phyloP scores from a whole-genome alignment of 2,113 vertebrate species.

The Diphyllodes magnificus region DNA sequence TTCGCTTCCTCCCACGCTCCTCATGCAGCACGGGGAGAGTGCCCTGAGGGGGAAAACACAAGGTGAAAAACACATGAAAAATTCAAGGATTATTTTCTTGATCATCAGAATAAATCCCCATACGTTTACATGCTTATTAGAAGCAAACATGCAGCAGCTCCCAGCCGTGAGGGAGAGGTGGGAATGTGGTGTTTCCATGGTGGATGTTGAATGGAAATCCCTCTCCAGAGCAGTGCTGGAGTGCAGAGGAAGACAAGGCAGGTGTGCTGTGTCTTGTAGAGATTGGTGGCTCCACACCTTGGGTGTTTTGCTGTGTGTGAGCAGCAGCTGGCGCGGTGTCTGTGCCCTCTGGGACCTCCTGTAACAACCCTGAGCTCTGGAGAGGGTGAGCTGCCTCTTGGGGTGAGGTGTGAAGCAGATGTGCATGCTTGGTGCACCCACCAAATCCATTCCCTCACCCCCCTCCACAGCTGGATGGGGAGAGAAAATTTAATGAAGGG shows the following conservation, averaged over 20 bases:
- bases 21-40: not conserved
- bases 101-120: not conserved
- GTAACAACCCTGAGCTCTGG: not conserved
- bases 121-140: not conserved
- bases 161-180: not conserved
- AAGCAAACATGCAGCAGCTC: not conserved
- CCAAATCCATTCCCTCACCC: not conserved
- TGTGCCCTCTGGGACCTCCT: not conserved
- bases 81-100: constrained; percentile 12
- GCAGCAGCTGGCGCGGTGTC: not conserved
- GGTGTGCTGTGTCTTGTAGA: fast-evolving
- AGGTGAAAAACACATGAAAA: constrained; percentile 35
- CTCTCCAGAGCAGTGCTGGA: not conserved
- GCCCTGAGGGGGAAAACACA: not conserved
- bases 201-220: not conserved
- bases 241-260: not conserved
- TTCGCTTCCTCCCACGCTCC: not conserved
- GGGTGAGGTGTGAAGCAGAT: not conserved
- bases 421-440: not conserved
- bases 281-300: not conserved
- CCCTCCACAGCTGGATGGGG: not conserved
- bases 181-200: not conserved
- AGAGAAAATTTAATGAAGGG: not conserved
- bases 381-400: not conserved
- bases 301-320: not conserved